Base-by-base conservation (phyloP, 2,797 vertebrate genomes). In the Eulemur albifrons region DNA sequence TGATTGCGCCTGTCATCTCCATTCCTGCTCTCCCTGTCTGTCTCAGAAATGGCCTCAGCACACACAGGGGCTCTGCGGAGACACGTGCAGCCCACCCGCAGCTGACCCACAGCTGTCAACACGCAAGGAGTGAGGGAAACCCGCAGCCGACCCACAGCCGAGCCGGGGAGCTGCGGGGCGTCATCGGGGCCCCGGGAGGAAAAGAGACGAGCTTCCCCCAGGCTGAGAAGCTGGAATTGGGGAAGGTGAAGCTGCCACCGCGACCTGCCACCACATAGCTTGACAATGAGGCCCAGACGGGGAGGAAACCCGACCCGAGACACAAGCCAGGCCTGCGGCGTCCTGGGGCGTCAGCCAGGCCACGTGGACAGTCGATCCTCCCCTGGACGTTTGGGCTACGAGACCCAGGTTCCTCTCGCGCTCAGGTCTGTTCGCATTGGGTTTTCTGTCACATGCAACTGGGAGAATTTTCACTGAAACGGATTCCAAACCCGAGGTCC, bases 151-250 rank as follows among this genome's bases (percentile, higher is more conserved):
- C 21, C 18, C 35, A 18, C 6, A 30, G 17, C 35, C 9, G 4
- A 50, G 30, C 17, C 73, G 17, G 21, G 0, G 18, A 52, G 43
- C 30, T 1, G 4, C 1, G 5, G 25, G 0, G 0, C 1, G 3
- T 15, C 43, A 1, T 38, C 38, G 23, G 18, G 12, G 11, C 23
- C 73, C n/a, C 1, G 21, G 32, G n/a, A 75, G 30, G 86, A 25
- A 75, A 27, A 86, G 38, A 15, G 32, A 23, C 18, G 13, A 17
- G 0, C 5, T 52, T 79, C 23, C 13, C 18, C 32, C 0, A 7
- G 14, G 9, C 0, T 11, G 2, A 15, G 54, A 43, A 40, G 9
- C 75, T 57, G 30, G 32, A n/a, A 57, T 15, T 15, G 45, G 7
- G 14, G 8, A 9, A 20, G 23, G 30, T 5, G 8, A 48, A 88